Base-by-base conservation (phyloP, 1,140 invertebrate genomes). In the Papilio helenus region DNA sequence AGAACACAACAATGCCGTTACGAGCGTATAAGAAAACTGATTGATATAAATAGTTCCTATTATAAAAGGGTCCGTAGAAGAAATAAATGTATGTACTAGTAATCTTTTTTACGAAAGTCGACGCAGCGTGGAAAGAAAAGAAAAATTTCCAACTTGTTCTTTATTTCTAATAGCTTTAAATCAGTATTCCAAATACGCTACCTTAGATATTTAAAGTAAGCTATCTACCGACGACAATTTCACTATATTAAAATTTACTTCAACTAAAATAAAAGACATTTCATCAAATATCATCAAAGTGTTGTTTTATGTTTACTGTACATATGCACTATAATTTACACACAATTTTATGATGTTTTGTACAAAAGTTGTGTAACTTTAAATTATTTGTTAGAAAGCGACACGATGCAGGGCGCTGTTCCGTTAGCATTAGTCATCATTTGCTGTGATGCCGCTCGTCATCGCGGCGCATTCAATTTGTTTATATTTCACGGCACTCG, bases 401-500 rank as follows among this genome's bases (percentile, higher is more conserved):
- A 79, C 72, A 73, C 76, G 3, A 23, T 55, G 44, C 61, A 34
- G 18, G 23, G 68, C 83, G 12, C 76, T 74, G 29, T 84, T 81
- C 82, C 79, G 72, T 34, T 55, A 14, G 83, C 91, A 93, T 94
- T 90, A 91, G 79, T 94, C 90, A 93, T 92, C 87, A 93, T 94
- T 94, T 93, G 89, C 85, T 81, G 79, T 84, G 88, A 87, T 85
- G 84, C 80, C 80, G 85, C 87, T 90, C 91, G 81, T 93, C 91
- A 92, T 88, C 82, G 83, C 84, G 83, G 83, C 82, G 84, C 86
- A 93, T 94, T 93, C 92, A 93, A 94, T 93, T 94, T 94, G 91
- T 93, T 93, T 93, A 92, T 92, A 93, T 94, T 93, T 91, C 88
- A 90, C 89, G 88, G 86, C 84, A 90, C 88, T 92, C 86, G 79